Evolutionary conservation across 1,140 invertebrate species (phyloP).

Genomic region (Holcopasites calliopsidis): DNA sequence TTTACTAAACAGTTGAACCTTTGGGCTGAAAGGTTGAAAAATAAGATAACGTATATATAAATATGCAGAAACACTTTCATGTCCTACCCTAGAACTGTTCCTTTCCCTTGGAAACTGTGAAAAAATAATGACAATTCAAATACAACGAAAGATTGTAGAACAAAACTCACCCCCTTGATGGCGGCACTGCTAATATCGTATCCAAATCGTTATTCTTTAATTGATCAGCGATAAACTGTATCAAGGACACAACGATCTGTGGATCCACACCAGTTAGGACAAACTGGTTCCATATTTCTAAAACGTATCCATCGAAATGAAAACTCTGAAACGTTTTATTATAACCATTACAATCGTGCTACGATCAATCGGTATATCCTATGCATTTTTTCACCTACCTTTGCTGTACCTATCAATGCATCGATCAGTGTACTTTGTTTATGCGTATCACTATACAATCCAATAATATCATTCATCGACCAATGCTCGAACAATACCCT

Average conservation of each 20-base stretch:
- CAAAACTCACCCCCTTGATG: slow-evolving; percentile 84
- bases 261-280: slow-evolving; percentile 83
- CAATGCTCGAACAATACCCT: slow-evolving; percentile 93
- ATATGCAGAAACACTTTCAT: no score
- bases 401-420: slow-evolving; percentile 82
- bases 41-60: not conserved
- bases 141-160: no score
- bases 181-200: slow-evolving; percentile 92
- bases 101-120: not conserved
- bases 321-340: slow-evolving; percentile 75
- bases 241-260: slow-evolving; percentile 82
- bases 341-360: not conserved
- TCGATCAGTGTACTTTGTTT: slow-evolving; percentile 82
- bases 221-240: slow-evolving; percentile 82
- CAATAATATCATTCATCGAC: slow-evolving; percentile 84
- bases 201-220: slow-evolving; percentile 82
- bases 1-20: slow-evolving; percentile 86
- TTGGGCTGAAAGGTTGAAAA: slow-evolving; percentile 65
- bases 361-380: not conserved
- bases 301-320: slow-evolving; percentile 91
- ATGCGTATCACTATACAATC: slow-evolving; percentile 82
- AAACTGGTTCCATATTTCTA: slow-evolving; percentile 94
- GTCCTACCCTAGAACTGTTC: not conserved
- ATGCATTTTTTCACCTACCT: slow-evolving; percentile 70
- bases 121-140: no score